Conservation (phyloP, 1,140 invertebrate species). For the Hycleus cichorii region DNA sequence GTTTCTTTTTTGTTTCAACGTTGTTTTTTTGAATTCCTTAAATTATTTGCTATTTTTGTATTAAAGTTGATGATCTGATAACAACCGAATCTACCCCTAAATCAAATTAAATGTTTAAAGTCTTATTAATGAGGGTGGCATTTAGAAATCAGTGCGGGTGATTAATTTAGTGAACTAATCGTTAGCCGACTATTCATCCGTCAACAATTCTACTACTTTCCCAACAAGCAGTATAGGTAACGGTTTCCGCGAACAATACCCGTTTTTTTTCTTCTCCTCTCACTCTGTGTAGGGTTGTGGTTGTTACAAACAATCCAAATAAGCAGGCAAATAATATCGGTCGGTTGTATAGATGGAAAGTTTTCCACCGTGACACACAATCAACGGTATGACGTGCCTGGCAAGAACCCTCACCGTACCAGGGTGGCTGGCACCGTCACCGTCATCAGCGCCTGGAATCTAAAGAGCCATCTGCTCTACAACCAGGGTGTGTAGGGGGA, state of each 20-base stretch:
- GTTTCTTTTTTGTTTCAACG: too few species aligned
- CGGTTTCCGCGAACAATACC: conserved; percentile 11
- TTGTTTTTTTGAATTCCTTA: too few species aligned
- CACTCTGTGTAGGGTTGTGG: not conserved
- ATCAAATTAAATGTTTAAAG: not conserved
- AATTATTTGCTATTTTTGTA: too few species aligned
- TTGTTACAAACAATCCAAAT: not conserved
- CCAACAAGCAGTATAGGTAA: not conserved
- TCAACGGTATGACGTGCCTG: conserved; percentile 9
- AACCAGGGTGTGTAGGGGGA: not conserved
- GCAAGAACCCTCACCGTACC: conserved; percentile 5
- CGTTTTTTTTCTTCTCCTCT: not conserved
- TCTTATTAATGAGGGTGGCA: too few species aligned
- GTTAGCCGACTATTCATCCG: too few species aligned
- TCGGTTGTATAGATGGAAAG: too few species aligned
- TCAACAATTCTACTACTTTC: too few species aligned
- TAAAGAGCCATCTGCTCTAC: conserved; percentile 14
- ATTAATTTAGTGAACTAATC: too few species aligned
- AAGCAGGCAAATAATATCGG: not conserved
- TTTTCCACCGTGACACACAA: conserved; percentile 11
- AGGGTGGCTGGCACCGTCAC: not conserved
- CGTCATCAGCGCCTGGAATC: conserved; percentile 13
- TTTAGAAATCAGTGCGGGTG: too few species aligned
- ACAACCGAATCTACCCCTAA: not conserved
- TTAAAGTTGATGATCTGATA: not conserved